Evolutionary conservation across 2,113 vertebrate genomes (phyloP).

Genomic region (Gymnobelideus leadbeateri): DNA sequence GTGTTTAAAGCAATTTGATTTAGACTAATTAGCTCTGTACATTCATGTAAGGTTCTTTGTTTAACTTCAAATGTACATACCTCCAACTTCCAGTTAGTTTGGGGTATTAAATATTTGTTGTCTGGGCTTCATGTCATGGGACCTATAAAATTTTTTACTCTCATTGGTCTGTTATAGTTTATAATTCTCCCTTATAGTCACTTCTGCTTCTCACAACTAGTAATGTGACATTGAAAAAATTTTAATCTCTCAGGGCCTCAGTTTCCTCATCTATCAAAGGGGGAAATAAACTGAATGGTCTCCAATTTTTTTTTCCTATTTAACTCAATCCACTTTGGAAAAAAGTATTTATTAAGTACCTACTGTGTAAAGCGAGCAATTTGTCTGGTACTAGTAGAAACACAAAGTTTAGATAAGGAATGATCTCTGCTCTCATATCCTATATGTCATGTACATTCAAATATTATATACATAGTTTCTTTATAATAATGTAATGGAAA

Average conservation of each 20-base stretch:
- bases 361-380: background rate
- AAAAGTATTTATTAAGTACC: background rate
- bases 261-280: background rate
- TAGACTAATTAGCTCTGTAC: conserved; percentile 69
- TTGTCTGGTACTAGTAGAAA: background rate
- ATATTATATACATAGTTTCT: background rate
- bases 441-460: background rate
- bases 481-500: background rate
- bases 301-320: background rate
- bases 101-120: background rate
- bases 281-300: background rate
- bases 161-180: conserved; percentile 18
- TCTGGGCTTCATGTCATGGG: background rate
- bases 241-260: background rate
- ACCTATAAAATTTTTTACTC: conserved; percentile 48
- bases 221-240: background rate
- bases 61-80: conserved; percentile 47
- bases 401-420: background rate
- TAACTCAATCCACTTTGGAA: background rate
- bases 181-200: conserved; percentile 4
- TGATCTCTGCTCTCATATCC: background rate
- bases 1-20: conserved; percentile 67
- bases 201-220: background rate
- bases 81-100: background rate
- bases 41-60: conserved; percentile 58